These are phyloP conservation scores for Drosophila neotestacea DNA, from an alignment of 2,888 invertebrate genomes.

Conservation along the genomic window DNA sequence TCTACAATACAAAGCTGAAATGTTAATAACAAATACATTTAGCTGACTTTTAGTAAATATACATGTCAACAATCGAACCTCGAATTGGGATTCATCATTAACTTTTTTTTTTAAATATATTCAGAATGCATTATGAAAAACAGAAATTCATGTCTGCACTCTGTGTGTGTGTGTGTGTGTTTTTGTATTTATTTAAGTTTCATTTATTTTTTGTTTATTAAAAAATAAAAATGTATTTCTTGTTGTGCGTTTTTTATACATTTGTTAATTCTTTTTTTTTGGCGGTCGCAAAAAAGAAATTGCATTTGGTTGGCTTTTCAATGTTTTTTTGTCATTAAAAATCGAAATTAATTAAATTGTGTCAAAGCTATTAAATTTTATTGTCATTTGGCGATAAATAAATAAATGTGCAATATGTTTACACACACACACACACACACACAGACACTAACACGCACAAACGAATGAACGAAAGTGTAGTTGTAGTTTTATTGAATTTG, in stretches of 20 bases:
- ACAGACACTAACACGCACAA: not conserved
- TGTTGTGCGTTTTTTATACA: not conserved
- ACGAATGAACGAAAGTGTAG: not conserved
- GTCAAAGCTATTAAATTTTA: constrained; percentile 64
- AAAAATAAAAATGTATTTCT: no score
- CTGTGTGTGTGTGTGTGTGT: not conserved
- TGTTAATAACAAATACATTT: not conserved
- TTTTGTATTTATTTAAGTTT: not conserved
- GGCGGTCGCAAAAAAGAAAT: constrained; percentile 16
- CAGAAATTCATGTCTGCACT: not conserved
- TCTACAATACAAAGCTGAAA: no score
- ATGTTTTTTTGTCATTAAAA: constrained; percentile 39
- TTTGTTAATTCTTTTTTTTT: constrained; percentile 3
- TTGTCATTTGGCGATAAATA: constrained; percentile 55
- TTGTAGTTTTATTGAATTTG: constrained; percentile 53
- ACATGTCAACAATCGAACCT: constrained; percentile 18
- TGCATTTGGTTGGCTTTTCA: constrained; percentile 17
- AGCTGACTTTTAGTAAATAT: not conserved
- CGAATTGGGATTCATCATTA: not conserved
- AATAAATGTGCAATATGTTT: constrained; percentile 56
- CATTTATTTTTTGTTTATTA: not conserved
- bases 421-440: constrained; percentile 1
- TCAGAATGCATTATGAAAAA: constrained; percentile 2
- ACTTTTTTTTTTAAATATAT: constrained; percentile 18
- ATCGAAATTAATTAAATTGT: constrained; percentile 70